Base-by-base conservation (phyloP, 2,888 invertebrate genomes). In the Resseliella maxima region DNA sequence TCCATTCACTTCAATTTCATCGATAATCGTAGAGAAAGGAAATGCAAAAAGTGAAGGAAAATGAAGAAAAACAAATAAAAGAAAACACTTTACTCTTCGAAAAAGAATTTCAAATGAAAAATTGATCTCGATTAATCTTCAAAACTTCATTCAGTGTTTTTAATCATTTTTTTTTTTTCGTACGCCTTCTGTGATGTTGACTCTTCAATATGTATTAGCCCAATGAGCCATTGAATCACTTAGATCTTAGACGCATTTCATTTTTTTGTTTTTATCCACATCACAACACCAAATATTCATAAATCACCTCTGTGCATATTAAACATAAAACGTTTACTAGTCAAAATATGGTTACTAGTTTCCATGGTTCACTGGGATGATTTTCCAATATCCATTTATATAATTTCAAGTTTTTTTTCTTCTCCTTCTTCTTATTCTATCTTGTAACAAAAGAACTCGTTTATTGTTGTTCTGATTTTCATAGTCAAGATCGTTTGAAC, bases 81-180 rank as follows among this genome's bases (percentile, higher is more conserved):
- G 31, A 35, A 72, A 12, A 15, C 72, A 31, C 35, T 72, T 72
- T 35, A 72, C 15, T 72, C 35, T 72, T 72, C 31, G 15, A 31
- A n/a, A n/a, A n/a, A n/a, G 31, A 72, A 72, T 31, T 72, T 31
- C 27, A 72, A 72, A 72, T 72, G 72, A 72, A 72, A 72, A 72
- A 72, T 72, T 72, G 72, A 72, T 72, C 72, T 72, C 31, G 2
- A 15, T 31, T 72, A 72, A 72, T 72, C 72, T 72, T 72, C 72
- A 31, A 72, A 72, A 72, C 72, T 72, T 72, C 35, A 72, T 72
- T 72, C 72, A 72, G 31, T 72, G 18, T 72, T 72, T 72, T 72
- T 72, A 31, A 24, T 59, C 59, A 59, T 59, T 59, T 59, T 59
- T 59, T 24, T n/a, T 50, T 50, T n/a, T n/a, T 10, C 50, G 5